phyloP scores from a whole-genome alignment of 2,888 invertebrate species.

The Aphodius granarius region DNA sequence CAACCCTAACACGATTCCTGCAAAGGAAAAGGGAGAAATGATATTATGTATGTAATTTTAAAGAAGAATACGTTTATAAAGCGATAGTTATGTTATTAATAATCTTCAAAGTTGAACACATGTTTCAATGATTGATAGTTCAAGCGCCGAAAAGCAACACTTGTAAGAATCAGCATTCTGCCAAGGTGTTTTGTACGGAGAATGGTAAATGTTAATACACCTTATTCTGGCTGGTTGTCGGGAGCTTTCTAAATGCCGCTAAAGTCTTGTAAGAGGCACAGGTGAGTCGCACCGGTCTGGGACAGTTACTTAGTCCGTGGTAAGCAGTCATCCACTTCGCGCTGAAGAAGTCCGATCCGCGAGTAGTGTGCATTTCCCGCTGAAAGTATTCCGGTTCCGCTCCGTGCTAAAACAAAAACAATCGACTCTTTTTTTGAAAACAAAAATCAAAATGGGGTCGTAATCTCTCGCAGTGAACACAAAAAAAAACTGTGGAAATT shows the following conservation, averaged over 20 bases:
- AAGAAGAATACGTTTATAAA: neutral
- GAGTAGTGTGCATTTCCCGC: neutral
- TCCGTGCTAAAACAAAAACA: neutral
- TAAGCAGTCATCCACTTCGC: slow-evolving; percentile 32
- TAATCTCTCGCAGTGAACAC: neutral
- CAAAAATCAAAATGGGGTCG: neutral
- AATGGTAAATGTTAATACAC: neutral
- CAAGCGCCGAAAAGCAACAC: neutral
- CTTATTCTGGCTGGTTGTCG: neutral
- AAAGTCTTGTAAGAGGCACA: slow-evolving; percentile 36
- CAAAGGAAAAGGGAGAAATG: too few species aligned
- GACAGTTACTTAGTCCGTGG: slow-evolving; percentile 38
- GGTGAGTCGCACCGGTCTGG: slow-evolving; percentile 32
- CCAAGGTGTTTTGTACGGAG: neutral
- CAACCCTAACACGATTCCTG: too few species aligned
- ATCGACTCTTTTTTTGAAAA: slow-evolving; percentile 9
- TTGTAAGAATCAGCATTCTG: neutral
- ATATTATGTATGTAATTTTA: too few species aligned
- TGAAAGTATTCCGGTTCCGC: neutral
- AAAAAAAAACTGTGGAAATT: neutral
- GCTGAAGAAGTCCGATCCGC: slow-evolving; percentile 3
- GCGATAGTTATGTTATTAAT: neutral
- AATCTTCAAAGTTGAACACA: neutral
- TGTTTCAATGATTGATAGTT: neutral
- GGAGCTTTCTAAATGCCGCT: slow-evolving; percentile 35